Conservation (phyloP, 2,888 invertebrate species). For the Epinotia bilunana region DNA sequence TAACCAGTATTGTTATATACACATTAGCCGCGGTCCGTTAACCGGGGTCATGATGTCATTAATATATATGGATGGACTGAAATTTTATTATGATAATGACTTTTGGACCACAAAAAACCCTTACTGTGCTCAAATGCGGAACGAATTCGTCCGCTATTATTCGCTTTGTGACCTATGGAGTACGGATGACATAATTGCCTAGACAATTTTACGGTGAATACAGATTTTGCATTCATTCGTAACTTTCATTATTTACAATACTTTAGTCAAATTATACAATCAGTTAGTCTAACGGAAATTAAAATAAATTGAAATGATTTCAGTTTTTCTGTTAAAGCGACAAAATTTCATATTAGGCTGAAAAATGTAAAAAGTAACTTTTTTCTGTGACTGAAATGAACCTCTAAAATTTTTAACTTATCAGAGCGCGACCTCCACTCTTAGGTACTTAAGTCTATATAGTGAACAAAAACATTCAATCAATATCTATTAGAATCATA, state of each 20-base stretch:
- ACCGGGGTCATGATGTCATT: conserved; percentile 26
- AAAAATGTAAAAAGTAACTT: too few relatives aligned
- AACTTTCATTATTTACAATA: conserved; percentile 13
- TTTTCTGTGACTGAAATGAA: too few relatives aligned
- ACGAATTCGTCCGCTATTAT: conserved; percentile 49
- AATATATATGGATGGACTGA: conserved; percentile 41
- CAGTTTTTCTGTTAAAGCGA: too few relatives aligned
- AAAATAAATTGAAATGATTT: too few relatives aligned
- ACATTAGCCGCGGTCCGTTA: conserved; percentile 16
- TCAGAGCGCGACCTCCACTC: too few relatives aligned
- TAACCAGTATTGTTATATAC: conserved; percentile 14
- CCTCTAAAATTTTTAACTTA: too few relatives aligned
- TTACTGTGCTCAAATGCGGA: conserved; percentile 52
- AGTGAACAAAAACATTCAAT: too few relatives aligned
- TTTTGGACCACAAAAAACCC: conserved; percentile 17
- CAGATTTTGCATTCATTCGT: conserved; percentile 14
- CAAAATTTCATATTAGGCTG: too few relatives aligned
- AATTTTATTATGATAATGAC: conserved; percentile 50
- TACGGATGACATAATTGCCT: conserved; percentile 32
- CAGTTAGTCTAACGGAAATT: not conserved
- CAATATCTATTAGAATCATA: too few relatives aligned
- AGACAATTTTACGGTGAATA: conserved; percentile 16
- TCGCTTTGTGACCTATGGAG: conserved; percentile 15
- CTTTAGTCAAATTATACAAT: conserved; percentile 14
- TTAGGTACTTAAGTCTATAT: too few relatives aligned